phyloP scores from a whole-genome alignment of 1,140 invertebrate genomes.

The Medauroidea extradentata region DNA sequence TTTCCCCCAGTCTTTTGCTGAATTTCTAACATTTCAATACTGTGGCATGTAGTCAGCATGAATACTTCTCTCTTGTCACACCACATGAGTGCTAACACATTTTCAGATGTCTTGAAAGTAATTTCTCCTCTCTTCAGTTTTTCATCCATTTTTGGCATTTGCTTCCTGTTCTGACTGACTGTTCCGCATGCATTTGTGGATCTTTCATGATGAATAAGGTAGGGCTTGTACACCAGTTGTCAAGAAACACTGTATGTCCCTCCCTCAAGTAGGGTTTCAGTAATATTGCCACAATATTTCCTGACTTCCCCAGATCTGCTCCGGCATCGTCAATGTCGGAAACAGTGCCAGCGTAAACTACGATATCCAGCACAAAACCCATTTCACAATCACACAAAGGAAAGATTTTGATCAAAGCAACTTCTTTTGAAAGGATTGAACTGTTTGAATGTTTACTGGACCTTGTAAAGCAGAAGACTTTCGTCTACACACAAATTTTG shows the following conservation, averaged over 20 bases:
- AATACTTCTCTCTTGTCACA: slow-evolving; percentile 28
- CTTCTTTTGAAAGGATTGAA: too few species aligned
- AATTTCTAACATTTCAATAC: slow-evolving; percentile 21
- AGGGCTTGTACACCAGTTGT: slow-evolving; percentile 41
- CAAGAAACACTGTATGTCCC: slow-evolving; percentile 36
- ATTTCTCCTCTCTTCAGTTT: slow-evolving; percentile 29
- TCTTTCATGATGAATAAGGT: slow-evolving; percentile 27
- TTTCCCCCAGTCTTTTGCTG: slow-evolving; percentile 20
- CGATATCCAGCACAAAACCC: slow-evolving; percentile 28
- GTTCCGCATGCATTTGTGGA: slow-evolving; percentile 34
- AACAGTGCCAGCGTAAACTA: slow-evolving; percentile 28
- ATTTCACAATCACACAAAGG: slow-evolving; percentile 29
- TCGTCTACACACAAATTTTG: too few species aligned
- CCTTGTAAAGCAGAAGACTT: too few species aligned
- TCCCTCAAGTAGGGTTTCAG: slow-evolving; percentile 28
- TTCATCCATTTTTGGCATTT: slow-evolving; percentile 29
- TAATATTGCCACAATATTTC: slow-evolving; percentile 33
- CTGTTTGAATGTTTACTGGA: too few species aligned
- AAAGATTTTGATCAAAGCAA: too few species aligned
- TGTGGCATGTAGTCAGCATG: slow-evolving; percentile 32
- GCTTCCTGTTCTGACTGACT: slow-evolving; percentile 29
- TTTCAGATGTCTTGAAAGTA: slow-evolving; percentile 19
- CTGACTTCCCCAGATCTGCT: slow-evolving; percentile 27
- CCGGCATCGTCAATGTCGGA: slow-evolving; percentile 14
- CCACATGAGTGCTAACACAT: slow-evolving; percentile 33